Evolutionary conservation across 2,113 vertebrate genomes (phyloP).

Genomic region (Gobius niger): DNA sequence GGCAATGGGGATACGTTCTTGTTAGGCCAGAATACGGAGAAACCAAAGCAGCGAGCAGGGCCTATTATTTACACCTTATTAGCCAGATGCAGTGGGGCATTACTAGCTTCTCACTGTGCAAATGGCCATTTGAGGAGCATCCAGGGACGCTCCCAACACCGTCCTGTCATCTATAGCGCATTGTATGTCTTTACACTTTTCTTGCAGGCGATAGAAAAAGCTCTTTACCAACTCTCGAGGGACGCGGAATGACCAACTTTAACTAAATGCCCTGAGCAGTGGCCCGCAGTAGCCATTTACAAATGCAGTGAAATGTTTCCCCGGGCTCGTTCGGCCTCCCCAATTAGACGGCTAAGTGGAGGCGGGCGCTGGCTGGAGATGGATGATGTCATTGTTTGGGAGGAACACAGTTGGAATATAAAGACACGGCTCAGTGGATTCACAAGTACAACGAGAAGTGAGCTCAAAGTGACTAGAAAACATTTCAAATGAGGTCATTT

Average conservation of each 20-base stretch:
- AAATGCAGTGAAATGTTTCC: slow-evolving; percentile 54
- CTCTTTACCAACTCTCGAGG: slow-evolving; percentile 54
- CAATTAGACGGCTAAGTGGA: slow-evolving; percentile 68
- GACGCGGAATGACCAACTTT: slow-evolving; percentile 64
- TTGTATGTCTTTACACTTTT: slow-evolving; percentile 59
- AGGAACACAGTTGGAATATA: slow-evolving; percentile 31
- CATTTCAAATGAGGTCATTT: slow-evolving; percentile 4
- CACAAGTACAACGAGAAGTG: slow-evolving; percentile 25
- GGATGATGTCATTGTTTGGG: slow-evolving; percentile 61
- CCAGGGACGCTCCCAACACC: slow-evolving; percentile 55
- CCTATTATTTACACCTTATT: slow-evolving; percentile 77
- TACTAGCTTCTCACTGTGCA: slow-evolving; percentile 60
- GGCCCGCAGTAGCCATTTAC: slow-evolving; percentile 63
- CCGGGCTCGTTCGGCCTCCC: slow-evolving; percentile 38
- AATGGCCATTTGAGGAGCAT: slow-evolving; percentile 44
- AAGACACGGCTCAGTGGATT: slow-evolving; percentile 31
- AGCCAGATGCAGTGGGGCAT: slow-evolving; percentile 66
- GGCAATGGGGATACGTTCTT: slow-evolving; percentile 63
- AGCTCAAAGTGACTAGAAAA: slow-evolving; percentile 22
- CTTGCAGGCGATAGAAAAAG: slow-evolving; percentile 46
- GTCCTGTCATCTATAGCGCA: slow-evolving; percentile 60
- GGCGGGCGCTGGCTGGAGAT: slow-evolving; percentile 42
- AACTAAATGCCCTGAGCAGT: slow-evolving; percentile 64
- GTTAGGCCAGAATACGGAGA: slow-evolving; percentile 55
- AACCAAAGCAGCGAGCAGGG: slow-evolving; percentile 28